These are phyloP conservation scores for Invenusta paracnida DNA, from an alignment of 2,888 invertebrate genomes.

Conservation along the genomic window DNA sequence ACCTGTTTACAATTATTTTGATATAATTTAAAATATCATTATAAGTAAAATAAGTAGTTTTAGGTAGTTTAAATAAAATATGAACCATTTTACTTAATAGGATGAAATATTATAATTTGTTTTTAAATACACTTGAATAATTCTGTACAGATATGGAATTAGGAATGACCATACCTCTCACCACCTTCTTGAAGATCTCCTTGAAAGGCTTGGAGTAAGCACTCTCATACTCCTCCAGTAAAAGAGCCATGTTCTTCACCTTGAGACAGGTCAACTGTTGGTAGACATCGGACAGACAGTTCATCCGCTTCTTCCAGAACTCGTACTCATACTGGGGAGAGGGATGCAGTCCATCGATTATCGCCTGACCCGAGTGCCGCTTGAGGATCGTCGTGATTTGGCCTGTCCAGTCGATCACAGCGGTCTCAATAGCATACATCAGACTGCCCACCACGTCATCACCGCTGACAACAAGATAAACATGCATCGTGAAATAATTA, in stretches of 20 bases:
- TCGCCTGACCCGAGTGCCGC: constrained; percentile 74
- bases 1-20: too few species aligned
- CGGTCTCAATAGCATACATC: constrained; percentile 82
- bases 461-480: too few species aligned
- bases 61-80: too few species aligned
- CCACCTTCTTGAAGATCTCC: constrained; percentile 74
- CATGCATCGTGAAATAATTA: too few species aligned
- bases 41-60: too few species aligned
- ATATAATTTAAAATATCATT: too few species aligned
- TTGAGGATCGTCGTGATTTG: constrained; percentile 81
- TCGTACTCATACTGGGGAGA: constrained; percentile 71
- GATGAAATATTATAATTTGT: too few species aligned
- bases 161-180: constrained; percentile 40
- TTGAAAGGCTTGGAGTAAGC: constrained; percentile 83
- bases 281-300: constrained; percentile 76
- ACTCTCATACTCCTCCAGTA: constrained; percentile 77
- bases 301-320: constrained; percentile 73
- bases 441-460: constrained; percentile 54
- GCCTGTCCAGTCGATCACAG: constrained; percentile 82
- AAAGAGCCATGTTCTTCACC: constrained; percentile 78
- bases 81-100: too few species aligned
- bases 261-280: constrained; percentile 59
- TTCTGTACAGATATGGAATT: too few species aligned
- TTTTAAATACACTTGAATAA: too few species aligned
- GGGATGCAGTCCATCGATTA: constrained; percentile 72